These are phyloP conservation scores for Stegastes partitus DNA, from an alignment of 2,113 vertebrate species.

Conservation along the genomic window DNA sequence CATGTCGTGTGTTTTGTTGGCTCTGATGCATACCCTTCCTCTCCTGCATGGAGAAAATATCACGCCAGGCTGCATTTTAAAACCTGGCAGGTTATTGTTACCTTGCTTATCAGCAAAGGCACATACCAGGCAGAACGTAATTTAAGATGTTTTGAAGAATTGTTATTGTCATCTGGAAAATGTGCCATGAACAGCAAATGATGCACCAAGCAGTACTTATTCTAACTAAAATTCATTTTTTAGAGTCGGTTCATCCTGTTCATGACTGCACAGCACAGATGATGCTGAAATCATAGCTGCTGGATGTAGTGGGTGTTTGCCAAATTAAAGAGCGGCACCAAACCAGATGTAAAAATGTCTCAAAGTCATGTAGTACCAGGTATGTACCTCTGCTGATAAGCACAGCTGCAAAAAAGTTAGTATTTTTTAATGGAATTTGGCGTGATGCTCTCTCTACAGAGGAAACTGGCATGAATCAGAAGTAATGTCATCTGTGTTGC, in stretches of 20 bases:
- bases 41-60: conserved; percentile 34
- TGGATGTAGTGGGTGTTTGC: conserved; percentile 55
- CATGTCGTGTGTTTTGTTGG: conserved; percentile 34
- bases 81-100: conserved; percentile 57
- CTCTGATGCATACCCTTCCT: conserved; percentile 6
- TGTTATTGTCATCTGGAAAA: conserved; percentile 69
- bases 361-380: conserved; percentile 51
- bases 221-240: conserved; percentile 31
- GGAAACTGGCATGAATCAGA: conserved; percentile 21
- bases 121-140: conserved; percentile 56
- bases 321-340: conserved; percentile 39
- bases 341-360: conserved; percentile 45
- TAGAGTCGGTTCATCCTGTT: conserved; percentile 20
- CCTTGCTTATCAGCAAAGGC: conserved; percentile 61
- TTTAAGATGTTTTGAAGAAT: conserved; percentile 67
- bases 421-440: conserved; percentile 36
- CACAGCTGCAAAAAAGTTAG: conserved; percentile 38
- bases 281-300: conserved; percentile 49
- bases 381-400: conserved; percentile 53
- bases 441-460: background rate
- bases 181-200: conserved; percentile 57
- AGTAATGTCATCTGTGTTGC: conserved; percentile 59
- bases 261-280: conserved; percentile 8
- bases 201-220: conserved; percentile 36
- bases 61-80: conserved; percentile 42